Conservation (phyloP, 2,113 vertebrate species). For the Phodopus roborovskii region DNA sequence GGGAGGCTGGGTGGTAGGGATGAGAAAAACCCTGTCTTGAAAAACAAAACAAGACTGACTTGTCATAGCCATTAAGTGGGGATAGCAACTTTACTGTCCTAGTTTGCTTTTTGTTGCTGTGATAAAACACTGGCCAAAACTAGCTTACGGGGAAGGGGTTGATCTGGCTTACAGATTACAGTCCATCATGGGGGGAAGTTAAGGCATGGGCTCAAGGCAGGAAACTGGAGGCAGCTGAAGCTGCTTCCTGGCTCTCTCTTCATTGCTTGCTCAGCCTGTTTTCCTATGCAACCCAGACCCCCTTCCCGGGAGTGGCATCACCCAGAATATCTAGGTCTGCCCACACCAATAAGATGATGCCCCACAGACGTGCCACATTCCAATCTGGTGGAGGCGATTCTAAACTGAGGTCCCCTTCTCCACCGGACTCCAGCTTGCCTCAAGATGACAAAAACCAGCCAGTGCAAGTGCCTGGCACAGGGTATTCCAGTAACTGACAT, state of each 20-base stretch:
- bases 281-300: background rate
- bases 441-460: background rate
- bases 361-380: background rate
- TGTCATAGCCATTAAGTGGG: background rate
- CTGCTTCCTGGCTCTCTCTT: background rate
- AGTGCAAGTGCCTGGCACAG: background rate
- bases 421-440: background rate
- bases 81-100: fast-evolving
- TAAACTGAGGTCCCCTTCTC: background rate
- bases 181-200: background rate
- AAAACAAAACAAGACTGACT: background rate
- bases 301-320: background rate
- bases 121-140: background rate
- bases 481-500: too few relatives aligned
- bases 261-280: background rate
- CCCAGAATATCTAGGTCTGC: background rate
- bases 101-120: background rate
- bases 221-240: background rate
- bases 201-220: background rate
- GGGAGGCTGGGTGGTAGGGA: too few relatives aligned
- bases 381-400: background rate
- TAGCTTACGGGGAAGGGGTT: background rate
- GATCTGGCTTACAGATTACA: background rate
- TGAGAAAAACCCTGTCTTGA: too few relatives aligned
- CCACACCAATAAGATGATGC: background rate